Evolutionary conservation across 2,113 vertebrate species (phyloP).

Genomic region (Aegithalos caudatus): DNA sequence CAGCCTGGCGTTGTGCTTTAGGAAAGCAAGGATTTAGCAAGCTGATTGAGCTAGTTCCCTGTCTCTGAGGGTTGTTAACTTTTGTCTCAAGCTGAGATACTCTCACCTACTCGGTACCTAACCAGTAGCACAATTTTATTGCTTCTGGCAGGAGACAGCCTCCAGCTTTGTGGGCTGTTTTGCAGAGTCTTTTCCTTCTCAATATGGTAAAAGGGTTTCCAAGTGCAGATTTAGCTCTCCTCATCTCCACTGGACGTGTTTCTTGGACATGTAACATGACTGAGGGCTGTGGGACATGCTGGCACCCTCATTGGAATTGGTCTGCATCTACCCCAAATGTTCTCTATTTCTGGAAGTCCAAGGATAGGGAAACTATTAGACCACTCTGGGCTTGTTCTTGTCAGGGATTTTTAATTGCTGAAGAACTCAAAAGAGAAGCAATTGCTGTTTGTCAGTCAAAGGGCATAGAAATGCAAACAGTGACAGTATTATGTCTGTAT

Average conservation of each 20-base stretch:
- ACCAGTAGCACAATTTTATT: neutral
- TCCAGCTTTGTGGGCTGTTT: neutral
- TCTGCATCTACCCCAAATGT: neutral
- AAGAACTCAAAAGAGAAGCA: neutral
- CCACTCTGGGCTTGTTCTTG: neutral
- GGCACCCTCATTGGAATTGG: neutral
- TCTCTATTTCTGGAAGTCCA: neutral
- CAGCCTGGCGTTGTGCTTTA: neutral
- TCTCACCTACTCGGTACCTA: neutral
- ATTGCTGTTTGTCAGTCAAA: neutral
- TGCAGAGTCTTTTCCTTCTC: neutral
- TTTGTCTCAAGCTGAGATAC: neutral
- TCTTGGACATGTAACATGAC: neutral
- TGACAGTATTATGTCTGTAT: constrained; percentile 9
- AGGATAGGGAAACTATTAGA: neutral
- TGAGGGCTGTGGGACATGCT: neutral
- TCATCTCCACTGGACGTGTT: neutral
- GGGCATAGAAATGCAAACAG: constrained; percentile 27
- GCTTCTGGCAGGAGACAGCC: neutral
- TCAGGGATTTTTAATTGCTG: neutral
- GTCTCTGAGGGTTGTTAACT: neutral
- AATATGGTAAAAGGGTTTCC: neutral
- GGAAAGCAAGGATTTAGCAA: neutral
- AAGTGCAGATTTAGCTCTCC: neutral
- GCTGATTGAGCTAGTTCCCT: neutral